Conservation (phyloP, 2,797 vertebrate species). For the Sorex maritimensis region DNA sequence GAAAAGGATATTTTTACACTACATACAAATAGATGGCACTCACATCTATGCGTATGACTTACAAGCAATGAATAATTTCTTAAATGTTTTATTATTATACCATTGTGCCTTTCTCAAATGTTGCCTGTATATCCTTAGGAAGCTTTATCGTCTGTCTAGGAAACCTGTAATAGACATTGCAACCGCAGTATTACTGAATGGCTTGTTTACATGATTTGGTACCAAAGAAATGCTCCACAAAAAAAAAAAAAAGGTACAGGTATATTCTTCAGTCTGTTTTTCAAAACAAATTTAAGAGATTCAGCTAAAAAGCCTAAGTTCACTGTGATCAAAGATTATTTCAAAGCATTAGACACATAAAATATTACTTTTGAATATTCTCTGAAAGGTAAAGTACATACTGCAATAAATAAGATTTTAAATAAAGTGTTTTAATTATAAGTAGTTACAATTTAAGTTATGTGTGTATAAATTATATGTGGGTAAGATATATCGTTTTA, state of each 20-base stretch:
- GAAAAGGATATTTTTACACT: conserved; percentile 62
- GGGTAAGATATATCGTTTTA: conserved; percentile 83
- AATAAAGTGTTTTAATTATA: conserved; percentile 54
- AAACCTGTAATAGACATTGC: conserved; percentile 73
- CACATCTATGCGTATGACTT: conserved; percentile 72
- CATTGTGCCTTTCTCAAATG: conserved; percentile 80
- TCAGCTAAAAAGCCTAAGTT: conserved; percentile 39
- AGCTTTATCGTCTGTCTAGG: conserved; percentile 78
- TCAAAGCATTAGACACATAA: conserved; percentile 71
- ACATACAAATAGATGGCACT: conserved; percentile 73
- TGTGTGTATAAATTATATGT: conserved; percentile 62
- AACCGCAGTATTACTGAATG: conserved; percentile 79
- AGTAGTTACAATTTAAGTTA: conserved; percentile 21
- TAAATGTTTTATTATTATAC: conserved; percentile 83
- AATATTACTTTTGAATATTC: conserved; percentile 58
- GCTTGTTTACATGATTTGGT: conserved; percentile 67
- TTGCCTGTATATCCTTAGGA: conserved; percentile 82
- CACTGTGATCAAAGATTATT: conserved; percentile 72
- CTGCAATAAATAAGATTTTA: neutral
- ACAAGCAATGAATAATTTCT: conserved; percentile 74
- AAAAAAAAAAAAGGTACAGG: conserved; percentile 69
- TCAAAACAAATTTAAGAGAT: conserved; percentile 38
- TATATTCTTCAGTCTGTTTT: conserved; percentile 70
- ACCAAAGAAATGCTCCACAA: conserved; percentile 81
- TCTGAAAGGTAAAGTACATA: conserved; percentile 9